Evolutionary conservation across 2,888 invertebrate species (phyloP), one percentile per base, ranked within the genome.

Genomic region (Drosophila gaucha): DNA sequence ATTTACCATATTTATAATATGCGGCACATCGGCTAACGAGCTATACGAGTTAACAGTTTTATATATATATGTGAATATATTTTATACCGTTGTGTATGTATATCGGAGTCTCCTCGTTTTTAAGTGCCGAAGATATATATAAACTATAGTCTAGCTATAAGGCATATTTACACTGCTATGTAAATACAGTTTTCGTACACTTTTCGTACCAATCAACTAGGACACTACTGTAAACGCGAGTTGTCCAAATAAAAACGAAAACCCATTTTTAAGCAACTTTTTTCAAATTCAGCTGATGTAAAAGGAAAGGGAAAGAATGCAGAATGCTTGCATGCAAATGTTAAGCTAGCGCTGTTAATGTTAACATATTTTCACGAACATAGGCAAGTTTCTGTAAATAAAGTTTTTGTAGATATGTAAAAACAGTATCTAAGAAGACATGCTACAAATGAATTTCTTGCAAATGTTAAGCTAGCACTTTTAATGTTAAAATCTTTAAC

Each of bases 21-120:
- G 22, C 26, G 16, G 43, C 46, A 49, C 46, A 65, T 44, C 36
- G 35, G 28, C 64, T 28, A 6, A 50, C 22, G 22, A 38, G 26
- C 49, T 35, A 56, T 26, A 49, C 52, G 36, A 68, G 73, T 74
- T 69, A 69, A 69, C 65, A 60, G 59, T 69, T 74, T 70, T 62
- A 47, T 49, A 56, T 38, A 57, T 33, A 57, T 20, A 18, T 52
- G 22, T 16, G 30, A 33, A 65, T 51, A 62, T 71, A 44, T 62
- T 76, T 67, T 64, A 46, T 67, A 58, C 20, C 65, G 43, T 49
- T 57, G 54, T 58, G 68, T 46, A 60, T 33, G 52, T 73, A 51
- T 63, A 41, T 47, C 54, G 82, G 87, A 82, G 86, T 82, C 82
- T 87, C 79, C 67, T 82, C 67, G 86, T 83, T 52, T 52, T 83